These are phyloP conservation scores for Lordiphosa mommai DNA, from an alignment of 1,140 invertebrate species.

Conservation along the genomic window DNA sequence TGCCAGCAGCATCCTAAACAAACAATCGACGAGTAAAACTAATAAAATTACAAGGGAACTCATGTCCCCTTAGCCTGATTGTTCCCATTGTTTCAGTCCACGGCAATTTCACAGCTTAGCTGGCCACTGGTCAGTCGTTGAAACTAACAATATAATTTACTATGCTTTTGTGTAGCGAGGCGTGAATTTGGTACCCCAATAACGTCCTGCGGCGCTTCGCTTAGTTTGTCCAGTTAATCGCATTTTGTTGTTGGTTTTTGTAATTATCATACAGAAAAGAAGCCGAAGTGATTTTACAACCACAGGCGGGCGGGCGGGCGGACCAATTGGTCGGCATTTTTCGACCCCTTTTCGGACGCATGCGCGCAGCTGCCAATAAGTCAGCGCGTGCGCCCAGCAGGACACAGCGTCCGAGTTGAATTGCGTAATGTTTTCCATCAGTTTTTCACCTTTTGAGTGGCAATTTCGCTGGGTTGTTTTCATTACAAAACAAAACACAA, in stretches of 20 bases:
- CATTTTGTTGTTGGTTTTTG: conserved; percentile 56
- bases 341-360: conserved; percentile 48
- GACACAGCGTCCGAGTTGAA: conserved; percentile 20
- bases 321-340: conserved; percentile 4
- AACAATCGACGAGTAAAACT: conserved; percentile 54
- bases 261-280: conserved; percentile 59
- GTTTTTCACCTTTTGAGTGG: conserved; percentile 73
- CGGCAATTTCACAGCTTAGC: conserved; percentile 34
- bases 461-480: conserved; percentile 39
- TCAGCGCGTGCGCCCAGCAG: conserved; percentile 62
- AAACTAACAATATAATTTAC: conserved; percentile 74
- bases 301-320: conserved; percentile 30
- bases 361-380: conserved; percentile 66
- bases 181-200: conserved; percentile 59
- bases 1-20: conserved; percentile 57
- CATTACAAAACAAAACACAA: conserved; percentile 1
- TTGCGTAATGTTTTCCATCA: conserved; percentile 43
- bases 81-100: conserved; percentile 53
- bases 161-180: conserved; percentile 78
- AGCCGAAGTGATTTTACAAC: conserved; percentile 57
- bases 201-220: conserved; percentile 20
- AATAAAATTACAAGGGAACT: conserved; percentile 44
- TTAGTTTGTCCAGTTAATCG: conserved; percentile 48
- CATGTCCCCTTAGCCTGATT: conserved; percentile 29
- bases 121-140: conserved; percentile 42